Evolutionary conservation across 2,113 vertebrate species (phyloP).

Genomic region (Oryzias curvinotus): DNA sequence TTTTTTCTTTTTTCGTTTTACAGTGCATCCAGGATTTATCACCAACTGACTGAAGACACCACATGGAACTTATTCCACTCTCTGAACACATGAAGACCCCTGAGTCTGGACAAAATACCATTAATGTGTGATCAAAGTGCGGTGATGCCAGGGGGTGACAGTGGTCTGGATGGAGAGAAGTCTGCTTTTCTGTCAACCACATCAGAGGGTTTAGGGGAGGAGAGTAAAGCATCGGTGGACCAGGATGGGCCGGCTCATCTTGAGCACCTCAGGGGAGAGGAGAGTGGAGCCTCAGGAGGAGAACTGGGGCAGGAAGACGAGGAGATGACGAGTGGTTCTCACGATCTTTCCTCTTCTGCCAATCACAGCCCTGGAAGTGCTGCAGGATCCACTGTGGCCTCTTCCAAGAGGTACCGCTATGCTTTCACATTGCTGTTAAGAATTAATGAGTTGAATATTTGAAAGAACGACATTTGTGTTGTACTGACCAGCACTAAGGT

Average conservation of each 20-base stretch:
- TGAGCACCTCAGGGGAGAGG: slow-evolving; percentile 22
- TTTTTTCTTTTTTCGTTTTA: slow-evolving; percentile 5
- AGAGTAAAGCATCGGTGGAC: slow-evolving; percentile 6
- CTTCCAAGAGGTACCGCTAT: slow-evolving; percentile 75
- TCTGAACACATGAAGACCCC: slow-evolving; percentile 52
- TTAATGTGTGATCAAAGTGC: slow-evolving; percentile 54
- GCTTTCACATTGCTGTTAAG: neutral
- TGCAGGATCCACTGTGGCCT: slow-evolving; percentile 59
- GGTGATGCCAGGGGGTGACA: slow-evolving; percentile 52
- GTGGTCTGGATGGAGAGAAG: slow-evolving; percentile 45
- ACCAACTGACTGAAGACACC: neutral
- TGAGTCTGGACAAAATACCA: slow-evolving; percentile 22
- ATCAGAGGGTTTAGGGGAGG: slow-evolving; percentile 13
- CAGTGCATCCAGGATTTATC: slow-evolving; percentile 16
- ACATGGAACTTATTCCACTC: slow-evolving; percentile 42
- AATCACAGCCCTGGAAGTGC: slow-evolving; percentile 50
- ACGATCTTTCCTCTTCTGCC: slow-evolving; percentile 35
- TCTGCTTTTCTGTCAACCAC: slow-evolving; percentile 11
- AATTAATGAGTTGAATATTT: no score
- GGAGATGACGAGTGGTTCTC: slow-evolving; percentile 42
- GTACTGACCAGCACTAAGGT: no score
- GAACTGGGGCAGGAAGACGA: slow-evolving; percentile 56
- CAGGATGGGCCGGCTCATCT: slow-evolving; percentile 1
- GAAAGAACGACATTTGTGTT: no score
- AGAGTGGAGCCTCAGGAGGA: slow-evolving; percentile 35